These are phyloP conservation scores for Caenorhabditis briggsae DNA, from an alignment of 1,140 invertebrate species.

Conservation along the genomic window DNA sequence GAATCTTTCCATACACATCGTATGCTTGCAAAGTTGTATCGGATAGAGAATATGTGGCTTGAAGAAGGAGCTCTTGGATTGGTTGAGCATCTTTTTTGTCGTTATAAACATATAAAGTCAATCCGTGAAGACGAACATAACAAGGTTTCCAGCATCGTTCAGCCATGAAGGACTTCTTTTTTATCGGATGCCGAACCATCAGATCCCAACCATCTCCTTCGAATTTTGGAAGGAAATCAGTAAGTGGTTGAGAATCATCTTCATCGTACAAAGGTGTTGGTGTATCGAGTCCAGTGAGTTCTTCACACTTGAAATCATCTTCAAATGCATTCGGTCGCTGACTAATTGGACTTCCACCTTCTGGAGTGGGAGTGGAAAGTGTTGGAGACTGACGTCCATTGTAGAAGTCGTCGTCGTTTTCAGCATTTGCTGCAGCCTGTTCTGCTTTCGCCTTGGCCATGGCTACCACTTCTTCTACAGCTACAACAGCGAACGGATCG, in stretches of 20 bases:
- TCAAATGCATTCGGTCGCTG: constrained; percentile 74
- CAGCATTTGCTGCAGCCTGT: constrained; percentile 56
- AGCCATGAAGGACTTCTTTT: constrained; percentile 96
- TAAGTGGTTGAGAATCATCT: constrained; percentile 90
- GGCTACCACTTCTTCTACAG: constrained; percentile 75
- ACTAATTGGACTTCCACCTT: constrained; percentile 74
- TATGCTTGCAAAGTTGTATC: constrained; percentile 76
- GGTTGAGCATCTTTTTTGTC: constrained; percentile 89
- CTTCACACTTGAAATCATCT: constrained; percentile 75
- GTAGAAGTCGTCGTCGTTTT: constrained; percentile 66
- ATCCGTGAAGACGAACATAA: constrained; percentile 87
- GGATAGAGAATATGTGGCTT: constrained; percentile 77
- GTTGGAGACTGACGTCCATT: constrained; percentile 56
- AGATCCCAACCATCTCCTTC: constrained; percentile 90
- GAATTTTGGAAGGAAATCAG: constrained; percentile 86
- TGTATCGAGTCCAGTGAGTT: constrained; percentile 52
- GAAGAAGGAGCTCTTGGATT: constrained; percentile 79
- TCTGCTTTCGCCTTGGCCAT: constrained; percentile 74
- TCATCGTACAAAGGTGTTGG: constrained; percentile 89
- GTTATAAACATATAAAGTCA: constrained; percentile 88
- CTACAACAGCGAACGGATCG: constrained; percentile 75
- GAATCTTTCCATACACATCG: constrained; percentile 98
- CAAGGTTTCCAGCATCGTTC: constrained; percentile 97
- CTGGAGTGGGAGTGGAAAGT: constrained; percentile 75
- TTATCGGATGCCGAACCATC: constrained; percentile 82